Evolutionary conservation across 2,888 invertebrate species (phyloP), one percentile per base, ranked within the genome.

Genomic region (Scaptodrosophila latifasciaeformis): DNA sequence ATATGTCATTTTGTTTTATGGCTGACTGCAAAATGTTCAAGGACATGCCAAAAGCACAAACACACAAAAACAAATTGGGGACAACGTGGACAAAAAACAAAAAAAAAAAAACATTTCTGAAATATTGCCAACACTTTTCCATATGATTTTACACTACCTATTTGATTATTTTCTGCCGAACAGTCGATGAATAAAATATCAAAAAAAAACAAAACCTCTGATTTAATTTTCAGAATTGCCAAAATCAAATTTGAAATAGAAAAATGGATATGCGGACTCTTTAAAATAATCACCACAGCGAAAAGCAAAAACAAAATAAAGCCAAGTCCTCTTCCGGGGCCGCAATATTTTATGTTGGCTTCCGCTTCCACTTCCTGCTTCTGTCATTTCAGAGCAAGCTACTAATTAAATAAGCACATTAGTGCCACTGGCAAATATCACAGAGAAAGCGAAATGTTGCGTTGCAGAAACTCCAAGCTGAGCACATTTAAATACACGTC

Each of bases 1-100:
- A 59, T 54, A 53, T 77, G 54, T 53, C 34, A 49, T 39, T 27
- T 35, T 54, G 42, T 57, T 70, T 70, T 66, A 77, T 59, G 31
- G 51, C 49, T 51, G 48, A 18, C 59, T 37, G 37, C 37, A 18
- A 37, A 34, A 31, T 37, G 37, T 37, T 37, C 37, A 37, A 37
- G 37, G 37, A 37, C 37, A 37, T 37, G 37, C 37, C 37, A 37
- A 15, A 12, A 37, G 1, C 19, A 17, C 27, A 27, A n/a, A n/a
- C n/a, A n/a, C n/a, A 34, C 34, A 30, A 34, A 12, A 34, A 13
- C 10, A 34, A 2, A 34, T 6, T 15, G 13, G 13, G 12, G 13
- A 9, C 31, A 10, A 31, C 31, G 5, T 13, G 1, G 13, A 10
- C 30, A 34, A 34, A 3, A n/a, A 13, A 12, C 12, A 34, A 6